These are phyloP conservation scores for Radopholus similis DNA, from an alignment of 1,140 invertebrate genomes.

Conservation along the genomic window DNA sequence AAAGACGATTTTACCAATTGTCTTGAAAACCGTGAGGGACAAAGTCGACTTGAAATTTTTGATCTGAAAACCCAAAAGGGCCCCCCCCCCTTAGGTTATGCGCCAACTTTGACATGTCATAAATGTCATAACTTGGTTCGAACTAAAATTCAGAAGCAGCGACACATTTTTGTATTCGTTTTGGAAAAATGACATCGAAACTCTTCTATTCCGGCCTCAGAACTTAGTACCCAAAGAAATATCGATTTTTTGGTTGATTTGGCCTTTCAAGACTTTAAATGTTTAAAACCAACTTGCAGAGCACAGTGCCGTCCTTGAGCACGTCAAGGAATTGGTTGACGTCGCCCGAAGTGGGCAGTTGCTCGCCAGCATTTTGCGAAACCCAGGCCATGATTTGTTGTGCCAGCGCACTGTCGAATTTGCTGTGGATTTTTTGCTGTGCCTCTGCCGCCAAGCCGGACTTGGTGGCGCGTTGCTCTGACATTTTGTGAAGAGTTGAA, in stretches of 20 bases:
- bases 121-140: no score
- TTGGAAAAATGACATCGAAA: no score
- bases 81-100: no score
- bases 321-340: conserved; percentile 40
- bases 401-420: conserved; percentile 45
- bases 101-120: no score
- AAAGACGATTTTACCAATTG: no score
- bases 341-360: conserved; percentile 30
- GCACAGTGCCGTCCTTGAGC: conserved; percentile 48
- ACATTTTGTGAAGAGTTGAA: no score
- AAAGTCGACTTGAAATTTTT: no score
- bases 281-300: conserved; percentile 48
- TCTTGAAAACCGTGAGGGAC: no score
- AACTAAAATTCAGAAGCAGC: no score
- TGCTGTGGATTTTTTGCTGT: conserved; percentile 53
- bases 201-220: not conserved
- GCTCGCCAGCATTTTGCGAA: conserved; percentile 25
- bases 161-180: no score
- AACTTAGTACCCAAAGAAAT: not conserved
- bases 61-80: no score
- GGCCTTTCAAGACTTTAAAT: not conserved
- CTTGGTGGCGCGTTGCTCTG: conserved; percentile 50
- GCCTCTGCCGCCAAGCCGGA: conserved; percentile 53
- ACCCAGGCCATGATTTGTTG: conserved; percentile 47
- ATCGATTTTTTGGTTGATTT: not conserved